Evolutionary conservation across 2,113 vertebrate species (phyloP), one percentile per base, ranked within the genome.

Genomic region (Cichladusa arquata): DNA sequence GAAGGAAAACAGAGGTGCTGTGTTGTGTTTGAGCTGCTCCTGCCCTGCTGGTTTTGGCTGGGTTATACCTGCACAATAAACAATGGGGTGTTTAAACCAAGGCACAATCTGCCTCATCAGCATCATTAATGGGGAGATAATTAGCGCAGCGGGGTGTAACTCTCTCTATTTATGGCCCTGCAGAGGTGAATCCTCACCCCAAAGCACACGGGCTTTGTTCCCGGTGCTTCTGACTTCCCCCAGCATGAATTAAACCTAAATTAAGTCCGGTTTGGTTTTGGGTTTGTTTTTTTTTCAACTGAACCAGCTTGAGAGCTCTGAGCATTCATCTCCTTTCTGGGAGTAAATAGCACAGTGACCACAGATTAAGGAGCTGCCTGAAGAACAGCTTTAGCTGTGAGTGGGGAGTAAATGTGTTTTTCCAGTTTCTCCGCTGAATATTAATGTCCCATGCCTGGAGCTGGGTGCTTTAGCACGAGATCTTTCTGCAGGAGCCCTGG

Each of bases 321-420:
- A 51, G 86, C 47, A 44, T 86, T 60, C 85, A n/a, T 87, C 71
- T 81, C 56, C 66, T 69, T 47, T 24, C 79, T 86, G 82, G 50
- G 81, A 96, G 71, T 90, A 33, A 96, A 93, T 34, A 96, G 62
- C 62, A 25, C 44, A 19, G 50, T 92, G 88, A 86, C 76, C 92
- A 38, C 42, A 54, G 90, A 92, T 88, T 48, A 94, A 93, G 56
- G 58, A 77, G 71, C 93, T 92, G 89, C 93, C 93, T 86, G 79
- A 73, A 91, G 94, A 95, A 34, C 56, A 80, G 81, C 69, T 83
- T 92, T 58, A 82, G 92, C 88, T 96, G 85, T 51, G 92, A 95
- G 92, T 25, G 18, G 78, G 62, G 70, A 96, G 85, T 88, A 61
- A 95, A 95, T 94, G 90, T 91, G 40, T 90, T 96, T 93, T 91